Base-by-base conservation (phyloP, 2,113 vertebrate species). In the Hippopotamus amphibius region DNA sequence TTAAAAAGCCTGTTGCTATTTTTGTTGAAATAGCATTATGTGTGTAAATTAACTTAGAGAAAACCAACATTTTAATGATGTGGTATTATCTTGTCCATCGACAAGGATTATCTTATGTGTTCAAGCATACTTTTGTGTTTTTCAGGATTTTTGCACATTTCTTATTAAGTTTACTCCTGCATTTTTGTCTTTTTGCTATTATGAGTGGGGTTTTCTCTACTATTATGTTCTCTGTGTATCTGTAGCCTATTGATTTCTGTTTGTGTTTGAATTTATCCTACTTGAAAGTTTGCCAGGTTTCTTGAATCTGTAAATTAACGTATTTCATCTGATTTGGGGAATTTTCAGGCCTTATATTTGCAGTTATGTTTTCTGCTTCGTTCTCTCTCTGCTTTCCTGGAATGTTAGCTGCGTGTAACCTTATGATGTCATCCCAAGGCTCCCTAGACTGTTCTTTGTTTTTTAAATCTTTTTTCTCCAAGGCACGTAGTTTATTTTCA, bases 321-420 rank as follows among this genome's bases (percentile, higher is more conserved):
- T 61, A 80, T 81, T 90, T 81, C 46, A 71, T 82, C 50, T 43
- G 5, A 48, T 69, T 81, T 57, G 15, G 30, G 63, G 28, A 69
- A 90, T 92, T 97, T 94, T 95, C 66, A 82, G 57, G 59, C n/a
- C 82, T 92, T 93, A 19, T 33, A 63, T 90, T 95, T 84, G 3
- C 43, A 92, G 16, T 69, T 74, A 65, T 55, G 10, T 96, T 84
- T 88, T 69, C 33, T 80, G 41, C 26, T 19, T 53, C 68, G 22
- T 93, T 84, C 30, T 93, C 5, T 92, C 30, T 92, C 61, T 48
- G 72, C 48, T 55, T 2, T 59, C 46, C 28, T 85, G 21, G 65
- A 74, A 43, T 24, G 59, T n/a, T 12, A 41, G 11, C 83, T 82
- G 5, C n/a, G n/a, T n/a, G 11, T 26, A 24, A 55, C 26, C 19